phyloP scores from a whole-genome alignment of 2,888 invertebrate genomes.

The Eueremaeus valkanovi region DNA sequence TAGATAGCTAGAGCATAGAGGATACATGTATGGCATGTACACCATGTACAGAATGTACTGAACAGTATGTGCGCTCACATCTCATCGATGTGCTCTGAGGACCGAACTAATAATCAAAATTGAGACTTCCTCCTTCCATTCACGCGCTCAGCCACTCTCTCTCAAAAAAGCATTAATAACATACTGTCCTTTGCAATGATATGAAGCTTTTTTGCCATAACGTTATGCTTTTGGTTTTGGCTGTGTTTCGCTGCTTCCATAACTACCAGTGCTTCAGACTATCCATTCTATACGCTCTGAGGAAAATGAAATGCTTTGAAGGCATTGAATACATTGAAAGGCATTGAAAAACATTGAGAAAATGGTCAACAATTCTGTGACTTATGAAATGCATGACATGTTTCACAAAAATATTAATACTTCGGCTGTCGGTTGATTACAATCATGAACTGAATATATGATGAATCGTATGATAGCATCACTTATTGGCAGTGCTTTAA shows the following conservation, averaged over 20 bases:
- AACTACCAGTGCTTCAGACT: too few species aligned
- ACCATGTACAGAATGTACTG: too few species aligned
- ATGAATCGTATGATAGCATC: constrained; percentile 23
- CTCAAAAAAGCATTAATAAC: constrained; percentile 22
- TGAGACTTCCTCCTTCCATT: constrained; percentile 37
- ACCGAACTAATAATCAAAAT: constrained; percentile 41
- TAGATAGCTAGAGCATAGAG: too few species aligned
- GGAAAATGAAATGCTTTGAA: neutral
- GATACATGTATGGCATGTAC: too few species aligned
- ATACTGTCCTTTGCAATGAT: neutral
- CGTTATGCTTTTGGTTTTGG: constrained; percentile 16
- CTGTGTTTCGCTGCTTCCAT: constrained; percentile 7
- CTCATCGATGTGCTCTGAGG: constrained; percentile 18
- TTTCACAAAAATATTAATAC: constrained; percentile 19
- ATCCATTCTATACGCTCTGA: constrained; percentile 8
- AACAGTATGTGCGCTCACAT: too few species aligned
- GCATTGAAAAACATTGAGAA: neutral
- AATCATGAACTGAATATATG: constrained; percentile 32
- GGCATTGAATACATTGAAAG: too few species aligned
- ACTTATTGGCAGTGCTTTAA: constrained; percentile 6
- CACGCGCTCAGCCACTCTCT: constrained; percentile 21
- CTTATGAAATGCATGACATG: constrained; percentile 34
- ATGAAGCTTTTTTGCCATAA: neutral
- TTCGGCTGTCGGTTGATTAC: neutral
- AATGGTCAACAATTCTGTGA: constrained; percentile 28